These are phyloP conservation scores for Tetanocera ferruginea DNA, from an alignment of 2,888 invertebrate species.

Conservation along the genomic window DNA sequence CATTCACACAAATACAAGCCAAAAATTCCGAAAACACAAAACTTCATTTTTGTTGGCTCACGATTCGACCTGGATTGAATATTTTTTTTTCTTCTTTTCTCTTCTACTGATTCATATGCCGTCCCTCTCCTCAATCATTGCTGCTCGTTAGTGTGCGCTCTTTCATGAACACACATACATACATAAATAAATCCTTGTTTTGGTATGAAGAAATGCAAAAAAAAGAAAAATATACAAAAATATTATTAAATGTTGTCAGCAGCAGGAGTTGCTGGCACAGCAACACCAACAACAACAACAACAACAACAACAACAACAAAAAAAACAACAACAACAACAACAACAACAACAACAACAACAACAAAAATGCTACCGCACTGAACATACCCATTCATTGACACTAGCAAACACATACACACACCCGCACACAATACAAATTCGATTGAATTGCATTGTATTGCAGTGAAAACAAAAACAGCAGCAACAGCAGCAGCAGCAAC, in stretches of 20 bases:
- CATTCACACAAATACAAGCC: neutral
- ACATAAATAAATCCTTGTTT: neutral
- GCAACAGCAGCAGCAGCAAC: slow-evolving; percentile 35
- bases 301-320: neutral
- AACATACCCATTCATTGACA: neutral
- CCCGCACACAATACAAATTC: neutral
- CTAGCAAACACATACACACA: neutral
- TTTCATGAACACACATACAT: slow-evolving; percentile 13
- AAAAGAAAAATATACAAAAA: slow-evolving; percentile 14
- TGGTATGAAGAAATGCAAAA: neutral
- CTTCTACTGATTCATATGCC: neutral
- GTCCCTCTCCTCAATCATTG: neutral
- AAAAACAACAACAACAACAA: slow-evolving; percentile 50
- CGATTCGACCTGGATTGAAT: slow-evolving; percentile 37
- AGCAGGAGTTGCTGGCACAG: slow-evolving; percentile 29
- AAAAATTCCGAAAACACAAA: slow-evolving; percentile 9
- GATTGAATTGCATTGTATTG: slow-evolving; percentile 31
- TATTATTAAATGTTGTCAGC: slow-evolving; percentile 38
- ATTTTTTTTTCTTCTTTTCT: slow-evolving; percentile 46
- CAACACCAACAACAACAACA: slow-evolving; percentile 49
- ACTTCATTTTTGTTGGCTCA: slow-evolving; percentile 24
- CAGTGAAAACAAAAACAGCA: neutral
- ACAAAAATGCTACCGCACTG: neutral
- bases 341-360: slow-evolving; percentile 41
- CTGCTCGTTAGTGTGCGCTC: neutral